These are phyloP conservation scores for Drosophila kepulauana DNA, from an alignment of 1,140 invertebrate species.

Conservation along the genomic window DNA sequence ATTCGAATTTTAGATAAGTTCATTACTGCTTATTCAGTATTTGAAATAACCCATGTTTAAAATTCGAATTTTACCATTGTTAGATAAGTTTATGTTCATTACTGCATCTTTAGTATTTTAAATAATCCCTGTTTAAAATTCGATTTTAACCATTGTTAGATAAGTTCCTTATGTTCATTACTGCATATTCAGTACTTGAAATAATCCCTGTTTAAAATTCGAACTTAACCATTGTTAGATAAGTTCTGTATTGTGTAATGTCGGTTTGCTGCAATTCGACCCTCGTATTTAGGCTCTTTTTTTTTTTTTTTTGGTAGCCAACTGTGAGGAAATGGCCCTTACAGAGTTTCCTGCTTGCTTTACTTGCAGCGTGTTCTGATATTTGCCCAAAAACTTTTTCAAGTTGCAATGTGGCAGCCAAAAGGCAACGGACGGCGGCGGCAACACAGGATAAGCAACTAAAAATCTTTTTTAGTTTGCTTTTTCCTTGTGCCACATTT, in stretches of 20 bases:
- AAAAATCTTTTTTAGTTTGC: constrained; percentile 57
- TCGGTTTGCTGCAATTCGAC: constrained; percentile 2
- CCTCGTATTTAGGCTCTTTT: constrained; percentile 17
- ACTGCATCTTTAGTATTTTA: too few species aligned
- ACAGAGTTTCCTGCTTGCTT: constrained; percentile 17
- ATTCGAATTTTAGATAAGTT: not conserved
- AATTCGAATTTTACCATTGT: not conserved
- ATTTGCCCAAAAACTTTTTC: constrained; percentile 48
- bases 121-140: too few species aligned
- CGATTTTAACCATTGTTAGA: too few species aligned
- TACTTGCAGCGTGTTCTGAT: constrained; percentile 34
- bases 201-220: too few species aligned
- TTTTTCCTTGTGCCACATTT: constrained; percentile 48
- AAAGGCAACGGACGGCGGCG: constrained; percentile 40
- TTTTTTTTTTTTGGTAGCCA: not conserved
- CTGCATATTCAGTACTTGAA: too few species aligned
- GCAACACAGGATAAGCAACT: constrained; percentile 46
- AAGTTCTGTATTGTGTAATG: not conserved
- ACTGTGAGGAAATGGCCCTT: constrained; percentile 19
- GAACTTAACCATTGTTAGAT: not conserved
- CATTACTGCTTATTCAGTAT: too few species aligned
- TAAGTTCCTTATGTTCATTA: too few species aligned
- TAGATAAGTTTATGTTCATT: not conserved
- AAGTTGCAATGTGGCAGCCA: constrained; percentile 43
- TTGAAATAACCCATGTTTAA: too few species aligned